Percentiles rank a stretch among this genome's conserved stretches.
These are phyloP conservation scores for Progne subis DNA, from an alignment of 2,113 vertebrate genomes.

Conservation along the genomic window DNA sequence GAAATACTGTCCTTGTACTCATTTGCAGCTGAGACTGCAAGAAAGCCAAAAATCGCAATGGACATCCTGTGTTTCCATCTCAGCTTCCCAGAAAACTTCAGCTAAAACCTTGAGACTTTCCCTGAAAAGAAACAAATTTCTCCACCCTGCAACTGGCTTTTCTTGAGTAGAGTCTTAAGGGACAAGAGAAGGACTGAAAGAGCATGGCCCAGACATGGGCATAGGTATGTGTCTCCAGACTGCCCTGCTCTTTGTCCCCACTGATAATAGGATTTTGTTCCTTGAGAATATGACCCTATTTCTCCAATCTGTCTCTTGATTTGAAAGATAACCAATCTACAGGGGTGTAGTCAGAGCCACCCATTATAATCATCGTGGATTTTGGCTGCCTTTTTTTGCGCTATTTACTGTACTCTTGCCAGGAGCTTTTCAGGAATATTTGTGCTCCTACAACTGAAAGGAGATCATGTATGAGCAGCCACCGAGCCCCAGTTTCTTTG, in stretches of 20 bases:
- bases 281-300: not conserved
- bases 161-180: not conserved
- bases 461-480: not conserved
- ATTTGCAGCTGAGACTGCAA: not conserved
- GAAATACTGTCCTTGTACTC: not conserved
- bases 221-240: not conserved
- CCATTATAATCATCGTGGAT: not conserved
- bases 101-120: not conserved
- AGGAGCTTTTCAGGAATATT: not conserved
- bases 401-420: not conserved
- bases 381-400: not conserved
- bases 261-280: not conserved
- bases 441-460: not conserved
- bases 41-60: not conserved
- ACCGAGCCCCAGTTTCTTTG: fast-evolving
- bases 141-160: not conserved
- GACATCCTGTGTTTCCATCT: not conserved
- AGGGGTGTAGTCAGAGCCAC: not conserved
- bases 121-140: not conserved
- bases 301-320: not conserved
- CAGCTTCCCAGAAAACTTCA: not conserved
- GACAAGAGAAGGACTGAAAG: not conserved
- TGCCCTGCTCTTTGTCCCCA: not conserved
- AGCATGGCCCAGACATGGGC: not conserved
- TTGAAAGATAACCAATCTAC: not conserved